A percentile compares a stretch with the other conserved stretches of the same genome.
Conservation (phyloP, 53 echinoderm and acorn worm species). For the Henricia sp. region DNA sequence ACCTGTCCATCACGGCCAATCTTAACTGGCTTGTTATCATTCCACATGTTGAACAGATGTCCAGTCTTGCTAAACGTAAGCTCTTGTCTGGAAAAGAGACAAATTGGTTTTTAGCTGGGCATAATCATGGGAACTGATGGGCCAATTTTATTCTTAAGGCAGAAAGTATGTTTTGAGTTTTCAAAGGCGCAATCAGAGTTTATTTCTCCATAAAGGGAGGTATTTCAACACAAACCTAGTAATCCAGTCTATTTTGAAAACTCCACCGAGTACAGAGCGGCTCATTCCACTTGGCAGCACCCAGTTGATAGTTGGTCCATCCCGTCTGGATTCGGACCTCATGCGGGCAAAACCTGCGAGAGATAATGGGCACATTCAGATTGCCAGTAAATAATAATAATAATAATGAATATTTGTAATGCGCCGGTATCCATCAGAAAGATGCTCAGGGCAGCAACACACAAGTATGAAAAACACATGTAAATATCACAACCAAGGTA, state of each 20-base stretch:
- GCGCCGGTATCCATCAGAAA: too few relatives aligned
- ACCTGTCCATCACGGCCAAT: slow-evolving; percentile 99
- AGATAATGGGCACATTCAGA: background rate
- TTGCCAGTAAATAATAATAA: too few relatives aligned
- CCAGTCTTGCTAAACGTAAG: slow-evolving; percentile 85
- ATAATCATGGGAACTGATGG: too few relatives aligned
- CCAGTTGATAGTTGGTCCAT: slow-evolving; percentile 93
- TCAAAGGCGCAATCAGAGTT: too few relatives aligned
- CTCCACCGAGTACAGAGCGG: slow-evolving; percentile 89
- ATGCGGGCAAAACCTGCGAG: slow-evolving; percentile 85
- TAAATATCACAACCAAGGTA: too few relatives aligned
- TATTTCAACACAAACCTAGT: slow-evolving; percentile 64
- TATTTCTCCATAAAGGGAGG: background rate
- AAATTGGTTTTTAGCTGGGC: too few relatives aligned
- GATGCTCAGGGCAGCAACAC: too few relatives aligned
- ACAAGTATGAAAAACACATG: too few relatives aligned
- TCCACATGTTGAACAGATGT: slow-evolving; percentile 95
- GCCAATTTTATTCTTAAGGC: too few relatives aligned
- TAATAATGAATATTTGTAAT: too few relatives aligned
- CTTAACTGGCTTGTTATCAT: slow-evolving; percentile 98
- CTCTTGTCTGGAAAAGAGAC: slow-evolving; percentile 74
- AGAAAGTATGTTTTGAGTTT: too few relatives aligned
- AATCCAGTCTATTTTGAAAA: slow-evolving; percentile 97
- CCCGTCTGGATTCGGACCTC: slow-evolving; percentile 82
- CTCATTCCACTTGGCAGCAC: slow-evolving; percentile 94